Evolutionary conservation across 2,113 vertebrate species (phyloP), one percentile per base, ranked within the genome.

Genomic region (Calypte anna): DNA sequence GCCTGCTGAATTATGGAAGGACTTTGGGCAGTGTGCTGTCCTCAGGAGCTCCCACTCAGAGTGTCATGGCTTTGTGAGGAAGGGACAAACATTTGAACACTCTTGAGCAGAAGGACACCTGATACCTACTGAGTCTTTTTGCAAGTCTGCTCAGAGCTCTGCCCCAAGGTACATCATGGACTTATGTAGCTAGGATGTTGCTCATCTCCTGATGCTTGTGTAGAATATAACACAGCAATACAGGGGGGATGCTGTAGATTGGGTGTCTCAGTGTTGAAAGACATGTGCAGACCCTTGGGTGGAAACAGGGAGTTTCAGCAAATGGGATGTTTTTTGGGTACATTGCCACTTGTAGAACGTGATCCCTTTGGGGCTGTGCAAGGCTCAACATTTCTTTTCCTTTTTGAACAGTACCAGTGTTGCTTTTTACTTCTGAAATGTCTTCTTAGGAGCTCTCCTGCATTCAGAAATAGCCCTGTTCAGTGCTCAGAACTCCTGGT

Each of bases 181-280:
- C 31, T 69, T 1, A 1, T 1, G 10, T 4, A 44, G 64, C 78
- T 48, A 1, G 38, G 78, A 38, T 25, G 15, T 13, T 73, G 4
- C 76, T 68, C 67, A 36, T 24, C 76, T 66, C 77, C 55, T 31
- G 25, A 5, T 59, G 77, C 22, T 79, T 10, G 64, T 12, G 8
- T 6, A 28, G 66, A 54, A 43, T 0, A 14, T 61, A n/a, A 9
- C 55, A 17, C 3, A 46, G 81, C 5, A 44, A 18, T 19, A 5
- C 1, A 82, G 48, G 68, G 79, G 43, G 5, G 21, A 4, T 21
- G 0, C 70, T 48, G 0, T 8, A 15, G 40, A 7, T 61, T 3
- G 5, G 16, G 5, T 0, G 5, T n/a, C 57, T 22, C 24, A 7
- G 9, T 12, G n/a, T 25, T n/a, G 9, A 66, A 38, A 61, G 25